A percentile compares a stretch with the other conserved stretches of the same genome.
Evolutionary conservation across 2,113 vertebrate genomes (phyloP).

Genomic region (Lethenteron camtschaticum): DNA sequence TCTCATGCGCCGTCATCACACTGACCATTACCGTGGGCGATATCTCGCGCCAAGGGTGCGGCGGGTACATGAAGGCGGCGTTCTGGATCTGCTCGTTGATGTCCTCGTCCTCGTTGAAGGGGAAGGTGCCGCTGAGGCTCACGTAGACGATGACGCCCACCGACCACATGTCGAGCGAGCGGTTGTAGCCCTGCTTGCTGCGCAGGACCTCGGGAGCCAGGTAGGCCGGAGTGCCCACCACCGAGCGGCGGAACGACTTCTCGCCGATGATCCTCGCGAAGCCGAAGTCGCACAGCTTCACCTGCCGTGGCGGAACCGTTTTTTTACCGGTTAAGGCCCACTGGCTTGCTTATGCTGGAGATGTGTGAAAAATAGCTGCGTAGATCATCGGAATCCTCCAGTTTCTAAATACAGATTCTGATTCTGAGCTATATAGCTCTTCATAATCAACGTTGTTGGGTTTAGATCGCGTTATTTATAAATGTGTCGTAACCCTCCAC

Average conservation of each 20-base stretch:
- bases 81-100: conserved; percentile 98
- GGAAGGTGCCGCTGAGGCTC: conserved; percentile 85
- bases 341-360: no score
- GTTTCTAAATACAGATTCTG: no score
- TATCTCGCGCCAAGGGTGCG: conserved; percentile 82
- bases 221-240: conserved; percentile 69
- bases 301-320: conserved; percentile 25
- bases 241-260: conserved; percentile 67
- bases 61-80: conserved; percentile 92
- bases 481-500: no score
- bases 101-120: conserved; percentile 92
- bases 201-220: conserved; percentile 59
- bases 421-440: no score
- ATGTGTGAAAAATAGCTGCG: no score
- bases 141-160: conserved; percentile 91
- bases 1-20: no score
- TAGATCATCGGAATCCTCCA: no score
- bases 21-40: conserved; percentile 53
- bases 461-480: no score
- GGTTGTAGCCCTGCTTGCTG: conserved; percentile 84
- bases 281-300: conserved; percentile 71
- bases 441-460: no score
- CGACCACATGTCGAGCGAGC: conserved; percentile 94
- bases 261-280: conserved; percentile 73
- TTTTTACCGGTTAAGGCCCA: no score